Evolutionary conservation across 2,888 invertebrate genomes (phyloP).

Genomic region (Peribatodes rhomboidaria): DNA sequence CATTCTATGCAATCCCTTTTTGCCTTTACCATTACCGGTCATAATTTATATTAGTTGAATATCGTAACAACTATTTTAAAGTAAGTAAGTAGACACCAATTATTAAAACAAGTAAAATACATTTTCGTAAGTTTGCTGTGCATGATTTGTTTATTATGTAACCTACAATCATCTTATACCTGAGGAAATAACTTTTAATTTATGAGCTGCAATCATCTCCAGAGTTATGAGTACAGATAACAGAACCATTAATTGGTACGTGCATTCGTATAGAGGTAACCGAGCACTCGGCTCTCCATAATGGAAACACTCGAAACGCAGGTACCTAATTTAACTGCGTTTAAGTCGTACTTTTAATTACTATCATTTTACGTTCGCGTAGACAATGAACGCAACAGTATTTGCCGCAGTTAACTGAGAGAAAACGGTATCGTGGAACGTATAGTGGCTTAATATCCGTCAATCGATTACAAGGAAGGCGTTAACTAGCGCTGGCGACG

Average conservation of each 20-base stretch:
- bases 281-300: constrained; percentile 26
- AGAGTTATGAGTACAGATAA: constrained; percentile 45
- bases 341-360: constrained; percentile 44
- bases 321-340: constrained; percentile 41
- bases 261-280: constrained; percentile 38
- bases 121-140: constrained; percentile 18
- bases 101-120: constrained; percentile 25
- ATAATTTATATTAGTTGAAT: background rate
- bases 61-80: constrained; percentile 9
- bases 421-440: constrained; percentile 56
- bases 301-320: constrained; percentile 37
- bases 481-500: constrained; percentile 38
- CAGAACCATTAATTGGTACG: constrained; percentile 46
- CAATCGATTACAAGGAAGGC: constrained; percentile 61
- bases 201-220: constrained; percentile 42
- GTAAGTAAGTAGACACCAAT: constrained; percentile 6
- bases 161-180: constrained; percentile 30
- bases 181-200: constrained; percentile 41
- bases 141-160: constrained; percentile 34
- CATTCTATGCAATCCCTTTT: background rate
- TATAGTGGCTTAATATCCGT: constrained; percentile 56
- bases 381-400: constrained; percentile 44
- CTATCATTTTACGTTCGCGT: constrained; percentile 43
- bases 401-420: constrained; percentile 39
- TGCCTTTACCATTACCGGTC: background rate